A percentile compares a stretch with the other conserved stretches of the same genome.
Evolutionary conservation across 2,888 invertebrate species (phyloP).

Genomic region (Leucania comma): DNA sequence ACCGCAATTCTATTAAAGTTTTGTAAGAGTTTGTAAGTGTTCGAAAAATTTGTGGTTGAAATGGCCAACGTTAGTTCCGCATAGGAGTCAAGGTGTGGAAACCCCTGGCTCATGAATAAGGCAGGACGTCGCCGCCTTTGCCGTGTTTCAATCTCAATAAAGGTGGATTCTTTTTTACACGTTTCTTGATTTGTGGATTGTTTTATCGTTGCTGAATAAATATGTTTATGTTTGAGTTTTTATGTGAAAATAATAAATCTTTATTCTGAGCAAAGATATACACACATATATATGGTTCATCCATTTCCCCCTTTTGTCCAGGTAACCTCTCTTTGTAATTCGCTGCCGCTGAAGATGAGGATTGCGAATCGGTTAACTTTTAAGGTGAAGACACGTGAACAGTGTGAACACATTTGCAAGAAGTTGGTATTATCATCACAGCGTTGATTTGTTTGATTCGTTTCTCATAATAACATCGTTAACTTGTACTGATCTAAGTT

Average conservation of each 20-base stretch:
- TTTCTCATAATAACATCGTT: too few relatives aligned
- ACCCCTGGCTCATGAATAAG: constrained; percentile 81
- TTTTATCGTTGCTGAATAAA: constrained; percentile 46
- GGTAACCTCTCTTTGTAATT: too few relatives aligned
- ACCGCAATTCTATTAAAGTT: constrained; percentile 71
- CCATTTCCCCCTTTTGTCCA: too few relatives aligned
- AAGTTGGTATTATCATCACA: too few relatives aligned
- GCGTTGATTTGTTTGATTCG: too few relatives aligned
- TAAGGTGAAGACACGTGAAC: too few relatives aligned
- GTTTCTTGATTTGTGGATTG: constrained; percentile 74
- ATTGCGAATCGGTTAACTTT: too few relatives aligned
- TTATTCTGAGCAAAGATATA: not conserved
- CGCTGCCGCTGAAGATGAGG: too few relatives aligned
- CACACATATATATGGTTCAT: too few relatives aligned
- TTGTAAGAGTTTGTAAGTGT: constrained; percentile 72
- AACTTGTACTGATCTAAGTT: too few relatives aligned
- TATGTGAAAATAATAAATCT: constrained; percentile 30
- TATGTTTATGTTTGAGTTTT: constrained; percentile 37
- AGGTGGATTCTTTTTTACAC: constrained; percentile 74
- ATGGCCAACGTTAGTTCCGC: constrained; percentile 79
- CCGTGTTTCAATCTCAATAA: constrained; percentile 79
- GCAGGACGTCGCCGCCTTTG: constrained; percentile 81
- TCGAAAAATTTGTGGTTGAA: constrained; percentile 78
- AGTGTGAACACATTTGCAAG: too few relatives aligned
- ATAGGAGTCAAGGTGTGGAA: constrained; percentile 76